Base-by-base conservation (phyloP, 1,140 invertebrate species). In the Drosophila murphyi region DNA sequence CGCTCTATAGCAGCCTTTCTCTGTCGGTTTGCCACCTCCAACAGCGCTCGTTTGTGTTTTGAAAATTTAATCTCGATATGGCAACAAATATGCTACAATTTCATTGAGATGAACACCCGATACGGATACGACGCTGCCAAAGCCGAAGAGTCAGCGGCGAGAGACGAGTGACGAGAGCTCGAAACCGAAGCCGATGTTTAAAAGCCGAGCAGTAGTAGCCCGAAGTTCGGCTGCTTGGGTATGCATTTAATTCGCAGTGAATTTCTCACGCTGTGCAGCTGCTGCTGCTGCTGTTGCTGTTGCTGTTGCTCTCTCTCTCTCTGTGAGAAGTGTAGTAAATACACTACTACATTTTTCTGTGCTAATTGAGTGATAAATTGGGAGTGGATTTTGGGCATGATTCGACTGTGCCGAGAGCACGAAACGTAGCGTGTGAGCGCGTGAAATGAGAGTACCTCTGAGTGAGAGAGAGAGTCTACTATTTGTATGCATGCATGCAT, bases 321-420 rank as follows among this genome's bases (percentile, higher is more conserved):
- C 56, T 74, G 76, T 56, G 72, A 91, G 83, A 82, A 91, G 89
- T 83, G 81, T 88, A 91, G 88, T 91, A 89, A 91, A 91, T 91
- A 89, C 80, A 83, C 87, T 89, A 88, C 89, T 91, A 91, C 89
- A 91, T 91, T 91, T 91, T 89, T 91, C 80, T 78, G 89, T 89
- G 89, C 89, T 91, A 91, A 91, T 91, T 91, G 89, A 91, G 89
- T 91, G 89, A 91, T 91, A 91, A 91, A 91, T 91, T 91, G 89
- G 89, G 82, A 90, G 87, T 90, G 87, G 82, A 89, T 89, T 89
- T 89, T 73, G 85, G 75, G 72, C 71, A 73, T 73, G 73, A 76
- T 69, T 73, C 63, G 61, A 77, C 71, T 51, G 61, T 76, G 60
- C 62, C 62, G 67, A 75, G 83, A 85, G 80, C 74, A 71, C 73